Evolutionary conservation across 2,888 invertebrate genomes (phyloP).

Genomic region (Oligia fasciuncula): DNA sequence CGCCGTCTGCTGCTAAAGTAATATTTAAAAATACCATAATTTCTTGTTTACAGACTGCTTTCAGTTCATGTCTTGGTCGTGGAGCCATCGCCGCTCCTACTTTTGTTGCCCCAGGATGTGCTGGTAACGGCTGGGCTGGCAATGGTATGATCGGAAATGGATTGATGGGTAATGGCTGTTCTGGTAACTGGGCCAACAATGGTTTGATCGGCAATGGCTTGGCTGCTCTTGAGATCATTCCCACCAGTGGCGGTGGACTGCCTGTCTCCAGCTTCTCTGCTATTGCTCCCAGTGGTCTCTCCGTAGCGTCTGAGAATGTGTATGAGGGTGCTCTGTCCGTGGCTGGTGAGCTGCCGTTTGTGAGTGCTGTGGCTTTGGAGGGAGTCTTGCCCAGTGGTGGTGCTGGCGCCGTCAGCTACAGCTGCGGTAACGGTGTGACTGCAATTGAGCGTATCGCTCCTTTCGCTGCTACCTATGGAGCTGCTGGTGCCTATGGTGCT

Average conservation of each 20-base stretch:
- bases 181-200: not conserved
- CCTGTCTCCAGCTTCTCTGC: constrained; percentile 49
- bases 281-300: constrained; percentile 48
- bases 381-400: constrained; percentile 47
- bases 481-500: constrained; percentile 5
- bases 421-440: constrained; percentile 44
- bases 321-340: constrained; percentile 55
- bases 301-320: constrained; percentile 58
- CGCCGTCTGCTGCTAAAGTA: not conserved
- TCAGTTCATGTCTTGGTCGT: constrained; percentile 1
- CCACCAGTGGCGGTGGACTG: constrained; percentile 57
- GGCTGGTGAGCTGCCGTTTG: constrained; percentile 41
- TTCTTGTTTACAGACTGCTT: not conserved
- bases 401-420: constrained; percentile 51
- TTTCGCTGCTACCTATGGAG: not conserved
- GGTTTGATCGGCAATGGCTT: constrained; percentile 45
- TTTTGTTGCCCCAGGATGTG: constrained; percentile 16
- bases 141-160: constrained; percentile 19
- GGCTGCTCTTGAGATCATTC: constrained; percentile 27
- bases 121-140: not conserved
- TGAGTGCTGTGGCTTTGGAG: constrained; percentile 42
- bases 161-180: not conserved
- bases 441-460: constrained; percentile 1
- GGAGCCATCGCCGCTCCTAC: not conserved
- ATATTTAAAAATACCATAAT: not conserved